These are phyloP conservation scores for Nemopilema nomurai DNA, from an alignment of 30 jellyfish, hydroid and myxozoan species.

Conservation along the genomic window DNA sequence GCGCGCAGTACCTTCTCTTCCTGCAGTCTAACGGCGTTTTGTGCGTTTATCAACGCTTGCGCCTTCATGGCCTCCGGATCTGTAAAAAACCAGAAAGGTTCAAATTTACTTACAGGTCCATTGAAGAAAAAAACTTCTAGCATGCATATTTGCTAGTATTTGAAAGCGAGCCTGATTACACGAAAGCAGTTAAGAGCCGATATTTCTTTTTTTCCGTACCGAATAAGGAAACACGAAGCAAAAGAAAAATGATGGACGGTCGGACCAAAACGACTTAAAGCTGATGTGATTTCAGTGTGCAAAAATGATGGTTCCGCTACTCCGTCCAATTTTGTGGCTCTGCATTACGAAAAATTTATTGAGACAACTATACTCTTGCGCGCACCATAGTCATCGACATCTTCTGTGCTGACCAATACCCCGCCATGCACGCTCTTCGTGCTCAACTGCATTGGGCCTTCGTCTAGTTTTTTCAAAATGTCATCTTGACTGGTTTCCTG, in stretches of 20 bases:
- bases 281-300: no score
- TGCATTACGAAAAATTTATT: neutral
- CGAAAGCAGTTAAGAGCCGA: no score
- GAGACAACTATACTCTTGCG: no score
- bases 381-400: slow-evolving; percentile 93
- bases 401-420: slow-evolving; percentile 70
- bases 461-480: slow-evolving; percentile 81
- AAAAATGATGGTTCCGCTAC: no score
- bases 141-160: no score
- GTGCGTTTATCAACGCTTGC: slow-evolving; percentile 94
- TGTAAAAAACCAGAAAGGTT: slow-evolving; percentile 18
- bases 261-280: no score
- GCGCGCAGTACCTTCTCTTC: slow-evolving; percentile 68
- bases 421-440: slow-evolving; percentile 78
- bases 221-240: no score
- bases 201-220: no score
- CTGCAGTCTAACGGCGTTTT: slow-evolving; percentile 91
- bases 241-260: no score
- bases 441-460: slow-evolving; percentile 30
- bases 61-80: slow-evolving; percentile 98
- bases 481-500: slow-evolving; percentile 87
- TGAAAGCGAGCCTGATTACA: no score
- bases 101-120: no score
- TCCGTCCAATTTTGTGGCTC: neutral
- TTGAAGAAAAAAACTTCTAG: no score